Evolutionary conservation across 64 coral and sea anemone species (phyloP), one percentile per base, ranked within the genome.

Genomic region (Actinia tenebrosa): DNA sequence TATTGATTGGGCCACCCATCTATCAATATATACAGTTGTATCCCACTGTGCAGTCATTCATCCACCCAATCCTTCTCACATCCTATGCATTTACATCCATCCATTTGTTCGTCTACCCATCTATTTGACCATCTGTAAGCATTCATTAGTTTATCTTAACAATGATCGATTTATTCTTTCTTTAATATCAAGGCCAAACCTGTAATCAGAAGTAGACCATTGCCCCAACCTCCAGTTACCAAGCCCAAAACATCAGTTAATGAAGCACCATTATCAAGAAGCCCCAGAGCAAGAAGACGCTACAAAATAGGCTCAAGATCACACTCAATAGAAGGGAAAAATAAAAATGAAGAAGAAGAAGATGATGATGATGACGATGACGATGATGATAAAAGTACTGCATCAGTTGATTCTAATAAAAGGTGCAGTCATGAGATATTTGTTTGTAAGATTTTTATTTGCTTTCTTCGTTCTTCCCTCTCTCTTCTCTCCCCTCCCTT

Each of bases 351-450:
- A 3, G 69, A 75, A 15, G 26, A 0, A 58, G 90, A 95, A 44
- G 87, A 89, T 13, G 88, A 89, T 7, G 94, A 95, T 15, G 87
- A 89, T 13, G 88, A 89, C 3, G 94, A 95, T 15, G 86, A 93
- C 17, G 80, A 92, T 26, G 88, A 85, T 56, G 69, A 90, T 82
- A 80, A 89, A 71, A 91, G 72, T 62, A 80, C 84, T 53, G 84
- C 61, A 16, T 92, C 91, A 11, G 68, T 92, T 79, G 91, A 97
- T 78, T 97, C 94, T 53, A 88, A 97, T 53, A 64, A 62, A 86
- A 97, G 94, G 94, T 92, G 30, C 64, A 18, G 27, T 4, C 22
- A 13, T 50, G 47, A 5, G 47, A 50, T 50, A 66, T 66, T 3
- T 66, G 19, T 27, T 75, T 42, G n/a, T 71, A 42, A 1, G 10